Percentiles rank a stretch among this genome's conserved stretches.
These are phyloP conservation scores for Epinotia demarniana DNA, from an alignment of 2,888 invertebrate species.

Conservation along the genomic window DNA sequence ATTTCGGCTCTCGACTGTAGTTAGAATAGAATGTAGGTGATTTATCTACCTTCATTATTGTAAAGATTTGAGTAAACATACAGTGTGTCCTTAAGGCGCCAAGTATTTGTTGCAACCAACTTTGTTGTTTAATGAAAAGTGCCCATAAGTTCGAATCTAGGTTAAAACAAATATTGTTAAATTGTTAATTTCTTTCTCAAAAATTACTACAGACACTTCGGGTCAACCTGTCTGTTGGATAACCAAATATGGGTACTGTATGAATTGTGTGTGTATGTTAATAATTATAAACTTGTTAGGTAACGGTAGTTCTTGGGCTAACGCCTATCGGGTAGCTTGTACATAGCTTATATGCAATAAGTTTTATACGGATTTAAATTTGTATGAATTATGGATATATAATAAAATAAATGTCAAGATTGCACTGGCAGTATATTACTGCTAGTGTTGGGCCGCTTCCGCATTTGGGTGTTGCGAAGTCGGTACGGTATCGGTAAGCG, in stretches of 20 bases:
- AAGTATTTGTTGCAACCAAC: background rate
- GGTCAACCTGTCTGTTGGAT: background rate
- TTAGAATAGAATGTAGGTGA: too few species aligned
- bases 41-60: too few species aligned
- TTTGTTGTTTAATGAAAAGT: background rate
- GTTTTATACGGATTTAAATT: slow-evolving; percentile 28
- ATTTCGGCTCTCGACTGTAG: too few species aligned
- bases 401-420: background rate
- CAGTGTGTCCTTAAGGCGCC: too few species aligned
- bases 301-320: slow-evolving; percentile 39
- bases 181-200: too few species aligned
- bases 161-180: too few species aligned
- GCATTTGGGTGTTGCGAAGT: too few species aligned
- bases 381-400: slow-evolving; percentile 15
- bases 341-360: slow-evolving; percentile 51
- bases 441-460: slow-evolving; percentile 41
- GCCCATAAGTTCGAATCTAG: too few species aligned
- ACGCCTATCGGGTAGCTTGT: slow-evolving; percentile 60
- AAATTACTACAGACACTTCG: too few species aligned
- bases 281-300: slow-evolving; percentile 8
- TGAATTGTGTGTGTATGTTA: background rate
- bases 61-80: too few species aligned
- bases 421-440: slow-evolving; percentile 61
- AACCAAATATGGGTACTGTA: slow-evolving; percentile 13
- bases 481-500: too few species aligned